A percentile compares a stretch with the other conserved stretches of the same genome.
Evolutionary conservation across 2,888 invertebrate species (phyloP).

Genomic region (Ennomos quercinarius): DNA sequence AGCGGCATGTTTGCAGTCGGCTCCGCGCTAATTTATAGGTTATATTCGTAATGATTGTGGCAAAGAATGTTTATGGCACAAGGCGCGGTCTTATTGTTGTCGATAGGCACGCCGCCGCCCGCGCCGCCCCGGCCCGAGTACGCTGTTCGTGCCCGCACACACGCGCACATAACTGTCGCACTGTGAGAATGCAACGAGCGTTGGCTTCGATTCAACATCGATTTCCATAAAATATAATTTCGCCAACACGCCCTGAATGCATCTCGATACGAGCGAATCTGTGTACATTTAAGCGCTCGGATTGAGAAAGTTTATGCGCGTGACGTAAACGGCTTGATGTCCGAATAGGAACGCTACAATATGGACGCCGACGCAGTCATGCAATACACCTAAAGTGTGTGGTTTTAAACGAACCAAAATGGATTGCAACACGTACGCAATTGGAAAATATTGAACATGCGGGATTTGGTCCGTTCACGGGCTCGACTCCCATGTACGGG

Average conservation of each 20-base stretch:
- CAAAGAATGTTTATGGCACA: conserved; percentile 82
- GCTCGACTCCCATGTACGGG: conserved; percentile 71
- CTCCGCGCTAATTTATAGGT: conserved; percentile 79
- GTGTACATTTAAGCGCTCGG: conserved; percentile 43
- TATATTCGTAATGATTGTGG: conserved; percentile 80
- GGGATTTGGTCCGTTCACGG: conserved; percentile 67
- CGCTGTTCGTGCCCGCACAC: conserved; percentile 64
- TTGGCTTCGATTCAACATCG: conserved; percentile 78
- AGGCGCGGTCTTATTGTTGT: conserved; percentile 82
- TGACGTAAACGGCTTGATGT: conserved; percentile 53
- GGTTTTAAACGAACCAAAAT: conserved; percentile 61
- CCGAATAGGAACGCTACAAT: conserved; percentile 37
- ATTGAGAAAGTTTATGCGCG: conserved; percentile 55
- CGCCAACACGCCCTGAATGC: conserved; percentile 63
- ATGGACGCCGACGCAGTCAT: conserved; percentile 21
- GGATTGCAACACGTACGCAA: conserved; percentile 50
- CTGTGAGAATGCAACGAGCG: conserved; percentile 69
- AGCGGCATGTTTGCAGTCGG: conserved; percentile 66
- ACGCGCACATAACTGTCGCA: conserved; percentile 73
- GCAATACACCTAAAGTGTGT: conserved; percentile 52
- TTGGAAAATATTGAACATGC: conserved; percentile 64
- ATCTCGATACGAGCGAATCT: conserved; percentile 65
- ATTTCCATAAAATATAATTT: conserved; percentile 82
- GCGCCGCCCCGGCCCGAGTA: conserved; percentile 9
- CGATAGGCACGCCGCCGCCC: conserved; percentile 62